Evolutionary conservation across 2,888 invertebrate species (phyloP).

Genomic region (Camptogramma bilineatum): DNA sequence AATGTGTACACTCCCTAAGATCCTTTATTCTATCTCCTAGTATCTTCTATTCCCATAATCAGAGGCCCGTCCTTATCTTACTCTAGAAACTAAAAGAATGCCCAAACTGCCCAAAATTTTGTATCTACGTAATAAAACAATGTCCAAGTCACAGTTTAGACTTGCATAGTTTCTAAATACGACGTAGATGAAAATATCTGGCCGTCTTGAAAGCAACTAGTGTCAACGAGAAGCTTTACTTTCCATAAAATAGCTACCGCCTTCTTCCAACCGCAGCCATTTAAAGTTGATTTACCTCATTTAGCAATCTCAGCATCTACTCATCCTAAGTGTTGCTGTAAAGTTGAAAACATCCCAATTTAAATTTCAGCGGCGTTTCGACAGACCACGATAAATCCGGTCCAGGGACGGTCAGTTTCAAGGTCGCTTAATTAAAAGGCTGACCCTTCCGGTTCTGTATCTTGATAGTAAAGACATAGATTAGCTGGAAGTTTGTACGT

Average conservation of each 20-base stretch:
- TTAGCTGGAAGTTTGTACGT: constrained; percentile 33
- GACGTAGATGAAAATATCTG: neutral
- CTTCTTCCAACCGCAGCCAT: constrained; percentile 2
- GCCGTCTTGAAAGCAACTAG: neutral
- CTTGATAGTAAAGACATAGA: constrained; percentile 55
- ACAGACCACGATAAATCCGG: constrained; percentile 64
- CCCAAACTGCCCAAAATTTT: no score
- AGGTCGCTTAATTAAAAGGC: constrained; percentile 70
- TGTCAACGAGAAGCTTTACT: neutral
- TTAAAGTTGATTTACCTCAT: constrained; percentile 17
- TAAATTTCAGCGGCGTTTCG: constrained; percentile 49
- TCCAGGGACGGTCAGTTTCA: constrained; percentile 52
- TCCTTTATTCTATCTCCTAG: no score
- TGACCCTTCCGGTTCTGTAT: constrained; percentile 65
- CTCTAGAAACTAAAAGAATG: no score
- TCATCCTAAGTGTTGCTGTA: constrained; percentile 25
- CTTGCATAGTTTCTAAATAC: no score
- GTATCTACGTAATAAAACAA: no score
- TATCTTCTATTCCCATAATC: no score
- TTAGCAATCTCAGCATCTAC: constrained; percentile 19
- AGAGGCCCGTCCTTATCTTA: no score
- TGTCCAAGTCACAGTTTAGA: no score
- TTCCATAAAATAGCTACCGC: neutral
- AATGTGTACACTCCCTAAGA: no score
- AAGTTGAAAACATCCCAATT: constrained; percentile 35